phyloP scores from a whole-genome alignment of 2,888 invertebrate genomes.

The Herminia tarsipennalis region DNA sequence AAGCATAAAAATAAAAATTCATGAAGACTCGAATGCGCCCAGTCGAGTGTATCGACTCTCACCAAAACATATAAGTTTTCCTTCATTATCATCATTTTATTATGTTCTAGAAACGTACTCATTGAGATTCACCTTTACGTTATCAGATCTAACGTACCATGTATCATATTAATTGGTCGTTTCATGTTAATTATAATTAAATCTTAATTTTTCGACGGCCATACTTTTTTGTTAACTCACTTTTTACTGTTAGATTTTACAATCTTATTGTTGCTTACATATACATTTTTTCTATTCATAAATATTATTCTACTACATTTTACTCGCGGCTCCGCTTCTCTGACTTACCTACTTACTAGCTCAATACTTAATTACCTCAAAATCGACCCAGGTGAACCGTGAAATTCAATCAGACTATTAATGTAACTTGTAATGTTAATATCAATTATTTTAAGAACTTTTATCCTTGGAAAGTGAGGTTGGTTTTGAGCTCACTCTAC shows the following conservation, averaged over 20 bases:
- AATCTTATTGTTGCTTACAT: slow-evolving; percentile 42
- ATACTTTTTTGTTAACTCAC: slow-evolving; percentile 43
- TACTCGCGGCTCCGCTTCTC: too few relatives aligned
- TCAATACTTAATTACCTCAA: too few relatives aligned
- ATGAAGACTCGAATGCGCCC: slow-evolving; percentile 29
- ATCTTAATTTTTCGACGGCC: slow-evolving; percentile 49
- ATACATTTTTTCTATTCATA: slow-evolving; percentile 20
- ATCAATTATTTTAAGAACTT: slow-evolving; percentile 3
- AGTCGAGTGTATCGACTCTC: slow-evolving; percentile 40
- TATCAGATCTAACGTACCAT: slow-evolving; percentile 57
- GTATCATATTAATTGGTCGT: slow-evolving; percentile 64
- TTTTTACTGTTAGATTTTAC: slow-evolving; percentile 45
- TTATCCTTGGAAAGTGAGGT: too few relatives aligned
- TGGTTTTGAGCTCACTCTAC: too few relatives aligned
- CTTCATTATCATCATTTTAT: slow-evolving; percentile 48
- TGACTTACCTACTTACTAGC: too few relatives aligned
- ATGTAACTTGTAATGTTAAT: slow-evolving; percentile 3
- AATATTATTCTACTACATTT: too few relatives aligned
- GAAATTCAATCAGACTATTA: too few relatives aligned
- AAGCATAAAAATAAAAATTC: slow-evolving; percentile 24
- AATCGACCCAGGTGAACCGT: too few relatives aligned
- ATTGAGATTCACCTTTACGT: slow-evolving; percentile 55
- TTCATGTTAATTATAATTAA: slow-evolving; percentile 61
- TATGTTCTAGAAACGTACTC: slow-evolving; percentile 52
- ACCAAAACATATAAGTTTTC: slow-evolving; percentile 48